Percentiles rank a stretch among this genome's conserved stretches.
Evolutionary conservation across 2,888 invertebrate species (phyloP).

Genomic region (Unio delphinus): DNA sequence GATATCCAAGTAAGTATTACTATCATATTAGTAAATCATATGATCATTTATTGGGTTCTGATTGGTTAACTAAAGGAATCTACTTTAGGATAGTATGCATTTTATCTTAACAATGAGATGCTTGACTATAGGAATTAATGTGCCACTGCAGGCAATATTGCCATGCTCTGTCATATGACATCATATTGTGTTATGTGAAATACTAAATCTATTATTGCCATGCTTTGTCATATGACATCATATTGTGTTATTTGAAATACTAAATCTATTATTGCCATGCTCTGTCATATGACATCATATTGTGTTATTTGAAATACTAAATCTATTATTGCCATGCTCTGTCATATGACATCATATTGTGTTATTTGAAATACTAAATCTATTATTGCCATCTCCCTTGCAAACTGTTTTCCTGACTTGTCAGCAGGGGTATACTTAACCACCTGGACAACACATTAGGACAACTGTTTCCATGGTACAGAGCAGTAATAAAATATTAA

Average conservation of each 20-base stretch:
- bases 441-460: too few species aligned
- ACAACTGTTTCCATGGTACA: too few species aligned
- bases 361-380: background rate
- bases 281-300: background rate
- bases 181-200: background rate
- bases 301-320: background rate
- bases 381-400: background rate
- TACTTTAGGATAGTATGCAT: background rate
- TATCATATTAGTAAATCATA: background rate
- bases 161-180: background rate
- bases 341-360: background rate
- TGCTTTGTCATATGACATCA: background rate
- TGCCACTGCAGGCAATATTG: background rate
- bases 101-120: background rate
- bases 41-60: too few species aligned
- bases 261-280: constrained; percentile 1
- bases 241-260: background rate
- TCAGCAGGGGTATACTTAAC: too few species aligned
- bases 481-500: too few species aligned
- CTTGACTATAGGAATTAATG: background rate
- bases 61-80: background rate
- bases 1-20: constrained; percentile 78
- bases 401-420: too few species aligned
- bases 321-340: constrained; percentile 1
- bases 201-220: background rate